phyloP scores from a whole-genome alignment of 2,797 vertebrate genomes.

The Galagoides demidoff region DNA sequence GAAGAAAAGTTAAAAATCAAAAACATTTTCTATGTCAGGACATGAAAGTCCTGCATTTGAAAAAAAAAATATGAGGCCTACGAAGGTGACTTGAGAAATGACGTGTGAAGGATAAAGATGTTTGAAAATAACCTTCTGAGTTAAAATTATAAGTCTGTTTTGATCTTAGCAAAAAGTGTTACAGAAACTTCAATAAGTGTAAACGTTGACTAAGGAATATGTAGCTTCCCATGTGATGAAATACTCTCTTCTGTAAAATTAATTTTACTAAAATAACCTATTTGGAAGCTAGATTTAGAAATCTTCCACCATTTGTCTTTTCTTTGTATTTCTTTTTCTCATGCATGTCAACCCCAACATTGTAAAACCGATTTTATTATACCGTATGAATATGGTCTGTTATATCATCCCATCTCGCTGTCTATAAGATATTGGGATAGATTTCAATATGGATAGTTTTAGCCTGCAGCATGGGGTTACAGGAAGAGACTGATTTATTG shows the following conservation, averaged over 20 bases:
- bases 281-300: not conserved
- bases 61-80: not conserved
- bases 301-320: not conserved
- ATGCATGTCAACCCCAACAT: not conserved
- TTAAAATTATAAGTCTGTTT: not conserved
- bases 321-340: not conserved
- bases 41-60: not conserved
- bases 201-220: slow-evolving; percentile 19
- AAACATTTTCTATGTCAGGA: not conserved
- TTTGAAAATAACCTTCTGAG: not conserved
- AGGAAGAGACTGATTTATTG: not conserved
- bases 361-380: not conserved
- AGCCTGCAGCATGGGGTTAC: not conserved
- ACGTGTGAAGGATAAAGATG: not conserved
- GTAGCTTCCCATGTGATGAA: not conserved
- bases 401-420: not conserved
- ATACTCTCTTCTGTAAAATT: not conserved
- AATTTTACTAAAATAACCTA: not conserved
- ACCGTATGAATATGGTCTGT: not conserved
- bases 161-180: not conserved
- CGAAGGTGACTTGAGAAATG: not conserved
- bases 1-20: not conserved
- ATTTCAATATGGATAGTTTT: not conserved
- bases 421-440: not conserved
- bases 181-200: not conserved